Evolutionary conservation across 2,113 vertebrate species (phyloP).

Genomic region (Craseonycteris thonglongyai): DNA sequence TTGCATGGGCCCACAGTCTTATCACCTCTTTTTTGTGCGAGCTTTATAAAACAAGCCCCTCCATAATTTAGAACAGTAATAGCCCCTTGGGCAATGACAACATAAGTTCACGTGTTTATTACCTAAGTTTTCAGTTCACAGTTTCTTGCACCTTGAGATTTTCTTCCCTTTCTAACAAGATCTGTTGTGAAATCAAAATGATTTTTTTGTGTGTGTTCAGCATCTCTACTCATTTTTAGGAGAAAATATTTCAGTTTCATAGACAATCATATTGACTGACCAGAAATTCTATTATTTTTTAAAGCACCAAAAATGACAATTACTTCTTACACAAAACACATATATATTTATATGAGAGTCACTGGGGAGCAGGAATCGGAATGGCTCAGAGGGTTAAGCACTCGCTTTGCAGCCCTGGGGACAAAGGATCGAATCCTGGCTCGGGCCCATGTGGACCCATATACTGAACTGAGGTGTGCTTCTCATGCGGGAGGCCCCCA

Average conservation of each 20-base stretch:
- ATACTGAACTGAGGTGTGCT: too few relatives aligned
- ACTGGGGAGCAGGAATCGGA: too few relatives aligned
- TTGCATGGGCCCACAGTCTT: neutral
- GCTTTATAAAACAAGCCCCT: neutral
- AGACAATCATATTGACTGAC: neutral
- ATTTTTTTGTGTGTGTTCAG: neutral
- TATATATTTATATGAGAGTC: neutral
- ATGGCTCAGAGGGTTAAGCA: too few relatives aligned
- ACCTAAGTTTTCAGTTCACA: neutral
- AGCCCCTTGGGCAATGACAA: neutral
- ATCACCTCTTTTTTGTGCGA: neutral
- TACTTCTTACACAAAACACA: neutral
- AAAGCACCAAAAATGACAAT: neutral
- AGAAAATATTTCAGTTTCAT: neutral
- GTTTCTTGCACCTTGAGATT: conserved; percentile 11
- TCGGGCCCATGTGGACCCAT: too few relatives aligned
- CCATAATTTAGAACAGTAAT: neutral
- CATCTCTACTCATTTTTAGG: neutral
- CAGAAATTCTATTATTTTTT: neutral
- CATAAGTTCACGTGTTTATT: neutral
- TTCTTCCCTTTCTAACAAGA: neutral
- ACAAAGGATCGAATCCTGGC: too few relatives aligned
- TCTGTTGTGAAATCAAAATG: conserved; percentile 27
- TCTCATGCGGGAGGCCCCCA: too few relatives aligned
- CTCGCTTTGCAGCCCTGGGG: too few relatives aligned